Percentiles rank a stretch among this genome's conserved stretches.
phyloP scores from a whole-genome alignment of 2,888 invertebrate genomes.

The Aphodius sticticus region DNA sequence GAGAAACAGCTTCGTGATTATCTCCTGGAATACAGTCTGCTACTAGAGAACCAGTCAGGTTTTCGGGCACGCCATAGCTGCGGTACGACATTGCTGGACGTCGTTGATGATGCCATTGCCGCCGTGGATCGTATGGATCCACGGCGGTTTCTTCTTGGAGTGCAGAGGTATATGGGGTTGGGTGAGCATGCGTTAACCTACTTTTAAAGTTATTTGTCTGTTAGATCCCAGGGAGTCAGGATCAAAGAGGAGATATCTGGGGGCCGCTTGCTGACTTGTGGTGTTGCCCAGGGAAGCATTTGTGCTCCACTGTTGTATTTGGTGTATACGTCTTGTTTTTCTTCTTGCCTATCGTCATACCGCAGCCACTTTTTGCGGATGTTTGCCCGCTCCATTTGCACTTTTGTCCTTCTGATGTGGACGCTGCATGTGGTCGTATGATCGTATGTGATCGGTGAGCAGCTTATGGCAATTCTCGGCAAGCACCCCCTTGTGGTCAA shows the following conservation, averaged over 20 bases:
- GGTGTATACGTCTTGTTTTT: conserved; percentile 6
- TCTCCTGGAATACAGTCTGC: not conserved
- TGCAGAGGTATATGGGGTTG: not conserved
- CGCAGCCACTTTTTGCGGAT: not conserved
- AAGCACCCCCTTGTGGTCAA: too few relatives aligned
- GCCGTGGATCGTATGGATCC: not conserved
- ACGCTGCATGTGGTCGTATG: too few relatives aligned
- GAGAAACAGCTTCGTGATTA: conserved; percentile 5
- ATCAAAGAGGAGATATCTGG: not conserved
- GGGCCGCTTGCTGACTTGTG: not conserved
- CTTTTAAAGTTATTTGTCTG: not conserved
- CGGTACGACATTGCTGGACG: not conserved
- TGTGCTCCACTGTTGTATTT: not conserved
- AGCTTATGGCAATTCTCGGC: too few relatives aligned
- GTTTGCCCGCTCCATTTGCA: not conserved
- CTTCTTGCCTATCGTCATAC: not conserved
- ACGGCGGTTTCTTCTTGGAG: not conserved
- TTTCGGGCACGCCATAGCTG: not conserved
- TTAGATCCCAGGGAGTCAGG: too few relatives aligned
- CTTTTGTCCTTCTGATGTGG: not conserved
- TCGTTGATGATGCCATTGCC: not conserved
- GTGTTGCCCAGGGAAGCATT: not conserved
- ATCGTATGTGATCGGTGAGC: too few relatives aligned
- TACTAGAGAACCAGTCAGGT: not conserved
- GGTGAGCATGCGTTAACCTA: too few relatives aligned